Percentiles rank a stretch among this genome's conserved stretches.
These are phyloP conservation scores for Cheilosia soror DNA, from an alignment of 2,888 invertebrate species.

Conservation along the genomic window DNA sequence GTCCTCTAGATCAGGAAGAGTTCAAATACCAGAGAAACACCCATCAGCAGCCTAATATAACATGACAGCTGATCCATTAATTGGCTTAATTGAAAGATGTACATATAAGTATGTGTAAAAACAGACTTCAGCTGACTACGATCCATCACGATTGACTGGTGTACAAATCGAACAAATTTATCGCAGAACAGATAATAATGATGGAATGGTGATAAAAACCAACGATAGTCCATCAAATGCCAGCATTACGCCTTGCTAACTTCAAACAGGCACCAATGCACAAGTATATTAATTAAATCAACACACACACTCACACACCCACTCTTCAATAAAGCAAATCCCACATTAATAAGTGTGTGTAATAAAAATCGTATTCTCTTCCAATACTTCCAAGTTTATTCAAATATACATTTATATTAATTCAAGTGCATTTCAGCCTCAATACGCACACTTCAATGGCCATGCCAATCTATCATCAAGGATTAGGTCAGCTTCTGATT, in stretches of 20 bases:
- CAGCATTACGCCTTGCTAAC: not conserved
- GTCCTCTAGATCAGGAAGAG: too few relatives aligned
- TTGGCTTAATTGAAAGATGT: conserved; percentile 1
- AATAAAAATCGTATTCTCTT: not conserved
- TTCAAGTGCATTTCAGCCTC: conserved; percentile 19
- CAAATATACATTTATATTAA: not conserved
- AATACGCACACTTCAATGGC: conserved; percentile 1
- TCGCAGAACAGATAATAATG: too few relatives aligned
- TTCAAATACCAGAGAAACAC: not conserved
- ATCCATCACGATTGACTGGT: too few relatives aligned
- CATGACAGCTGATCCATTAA: not conserved
- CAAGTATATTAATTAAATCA: not conserved
- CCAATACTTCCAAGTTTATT: not conserved
- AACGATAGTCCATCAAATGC: not conserved
- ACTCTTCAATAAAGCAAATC: not conserved
- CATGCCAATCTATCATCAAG: conserved; percentile 32
- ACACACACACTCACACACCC: not conserved
- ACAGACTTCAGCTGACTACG: too few relatives aligned
- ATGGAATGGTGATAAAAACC: not conserved
- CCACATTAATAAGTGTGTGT: not conserved
- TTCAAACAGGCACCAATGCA: not conserved
- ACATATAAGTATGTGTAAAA: not conserved
- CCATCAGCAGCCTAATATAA: not conserved
- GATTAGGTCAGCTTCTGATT: conserved; percentile 49
- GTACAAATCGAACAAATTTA: too few relatives aligned